Conservation (phyloP, 2,888 invertebrate species). For the Drosophila robusta region DNA sequence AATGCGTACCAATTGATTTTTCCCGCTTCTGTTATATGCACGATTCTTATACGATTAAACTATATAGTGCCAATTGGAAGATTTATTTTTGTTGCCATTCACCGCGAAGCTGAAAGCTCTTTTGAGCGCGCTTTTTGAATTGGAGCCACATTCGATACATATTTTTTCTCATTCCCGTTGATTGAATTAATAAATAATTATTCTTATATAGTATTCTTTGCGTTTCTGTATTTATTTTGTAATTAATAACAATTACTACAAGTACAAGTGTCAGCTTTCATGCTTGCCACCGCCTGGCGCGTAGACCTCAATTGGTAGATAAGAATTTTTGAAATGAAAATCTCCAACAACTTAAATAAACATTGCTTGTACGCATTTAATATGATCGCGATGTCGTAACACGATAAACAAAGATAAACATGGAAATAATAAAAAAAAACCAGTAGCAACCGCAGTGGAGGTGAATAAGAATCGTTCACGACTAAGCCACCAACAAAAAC, state of each 20-base stretch:
- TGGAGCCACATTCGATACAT: background rate
- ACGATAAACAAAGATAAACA: constrained; percentile 54
- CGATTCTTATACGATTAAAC: constrained; percentile 1
- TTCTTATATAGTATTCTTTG: background rate
- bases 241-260: background rate
- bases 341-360: constrained; percentile 48
- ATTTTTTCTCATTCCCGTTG: too few species aligned
- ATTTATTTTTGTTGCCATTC: constrained; percentile 53
- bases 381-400: constrained; percentile 44
- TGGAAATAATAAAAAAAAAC: constrained; percentile 14
- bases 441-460: constrained; percentile 25
- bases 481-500: constrained; percentile 1
- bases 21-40: background rate
- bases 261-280: background rate
- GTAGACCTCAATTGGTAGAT: constrained; percentile 33
- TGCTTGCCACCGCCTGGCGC: background rate
- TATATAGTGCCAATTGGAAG: constrained; percentile 12
- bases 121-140: constrained; percentile 30
- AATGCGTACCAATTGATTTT: constrained; percentile 29
- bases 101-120: constrained; percentile 38
- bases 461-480: constrained; percentile 15
- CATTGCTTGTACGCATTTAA: constrained; percentile 25
- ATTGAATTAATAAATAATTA: too few species aligned
- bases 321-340: constrained; percentile 52
- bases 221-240: background rate